Base-by-base conservation (phyloP, 2,113 vertebrate species). In the Trachemys scripta region DNA sequence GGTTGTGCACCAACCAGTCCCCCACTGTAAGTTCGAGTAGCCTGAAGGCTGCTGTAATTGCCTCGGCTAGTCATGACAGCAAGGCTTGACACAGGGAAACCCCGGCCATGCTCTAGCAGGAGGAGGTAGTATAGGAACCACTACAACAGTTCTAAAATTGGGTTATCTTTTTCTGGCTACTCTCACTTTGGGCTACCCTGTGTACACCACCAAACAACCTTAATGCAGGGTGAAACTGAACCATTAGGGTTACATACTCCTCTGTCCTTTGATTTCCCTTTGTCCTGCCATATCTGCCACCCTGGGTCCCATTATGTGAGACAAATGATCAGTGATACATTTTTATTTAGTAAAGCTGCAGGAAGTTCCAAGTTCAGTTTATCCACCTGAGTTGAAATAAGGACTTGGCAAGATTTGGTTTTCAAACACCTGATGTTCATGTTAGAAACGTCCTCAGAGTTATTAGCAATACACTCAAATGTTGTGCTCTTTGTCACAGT, bases 381-480 rank as follows among this genome's bases (percentile, higher is more conserved):
- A 59, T 51, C 14, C 1, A 5, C 59, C 72, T 78, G 57, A 47
- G 27, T 11, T 1, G 1, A 6, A 89, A 22, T 38, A 54, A 83
- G 54, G 25, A 92, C 38, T 49, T 90, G 79, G 11, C 81, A 91
- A 79, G 82, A 38, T 7, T 5, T n/a, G 76, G 53, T 17, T 24
- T 90, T 93, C 53, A 14, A 25, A 76, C 25, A 25, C 1, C 1
- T 25, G 31, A 65, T 79, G 75, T 10, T 16, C 16, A 81, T 89
- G 62, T 62, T 90, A 92, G 62, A 80, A 88, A 29, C 38, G 80
- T 78, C 54, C 20, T 1, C 50, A 4, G 78, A 2, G 24, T 3
- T 38, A 62, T 50, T 72, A 53, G 6, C 47, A 31, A 6, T 1
- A n/a, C 0, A 1, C 24, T 51, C 47, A 31, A 22, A 59, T 78